Percentiles rank a stretch among this genome's conserved stretches.
phyloP scores from a whole-genome alignment of 2,888 invertebrate species.

The Drosophila incognita region DNA sequence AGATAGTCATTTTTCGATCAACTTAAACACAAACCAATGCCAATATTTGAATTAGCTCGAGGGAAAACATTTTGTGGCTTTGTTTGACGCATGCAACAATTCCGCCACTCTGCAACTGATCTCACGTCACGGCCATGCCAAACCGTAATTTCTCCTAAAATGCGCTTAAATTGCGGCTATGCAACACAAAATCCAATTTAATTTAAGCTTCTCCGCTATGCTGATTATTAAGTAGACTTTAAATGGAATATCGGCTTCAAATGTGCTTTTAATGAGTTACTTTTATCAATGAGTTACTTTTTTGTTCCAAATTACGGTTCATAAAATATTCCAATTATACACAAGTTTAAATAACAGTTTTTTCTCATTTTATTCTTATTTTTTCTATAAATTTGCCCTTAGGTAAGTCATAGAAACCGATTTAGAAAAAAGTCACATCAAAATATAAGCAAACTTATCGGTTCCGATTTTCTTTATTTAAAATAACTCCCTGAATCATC shows the following conservation, averaged over 20 bases:
- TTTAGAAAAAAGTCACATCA: not conserved
- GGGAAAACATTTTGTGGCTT: constrained; percentile 15
- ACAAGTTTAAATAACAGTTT: not conserved
- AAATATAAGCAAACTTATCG: not conserved
- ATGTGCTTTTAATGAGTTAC: not conserved
- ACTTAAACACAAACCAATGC: not conserved
- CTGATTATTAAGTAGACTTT: not conserved
- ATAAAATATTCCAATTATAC: not conserved
- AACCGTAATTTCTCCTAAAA: not conserved
- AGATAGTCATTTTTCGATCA: not conserved
- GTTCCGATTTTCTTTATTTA: not conserved
- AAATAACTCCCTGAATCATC: not conserved
- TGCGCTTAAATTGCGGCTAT: not conserved
- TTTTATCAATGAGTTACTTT: not conserved
- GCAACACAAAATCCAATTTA: not conserved
- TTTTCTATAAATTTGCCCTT: not conserved
- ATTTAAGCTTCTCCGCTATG: not conserved
- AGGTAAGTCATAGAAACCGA: not conserved
- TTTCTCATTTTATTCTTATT: too few species aligned
- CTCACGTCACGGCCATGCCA: not conserved
- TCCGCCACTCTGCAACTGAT: not conserved
- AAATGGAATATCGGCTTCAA: not conserved
- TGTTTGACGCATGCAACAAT: constrained; percentile 10
- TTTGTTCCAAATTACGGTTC: too few species aligned
- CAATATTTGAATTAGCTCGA: constrained; percentile 35